Evolutionary conservation across 2,888 invertebrate species (phyloP).

Genomic region (Cephus rjabovi): DNA sequence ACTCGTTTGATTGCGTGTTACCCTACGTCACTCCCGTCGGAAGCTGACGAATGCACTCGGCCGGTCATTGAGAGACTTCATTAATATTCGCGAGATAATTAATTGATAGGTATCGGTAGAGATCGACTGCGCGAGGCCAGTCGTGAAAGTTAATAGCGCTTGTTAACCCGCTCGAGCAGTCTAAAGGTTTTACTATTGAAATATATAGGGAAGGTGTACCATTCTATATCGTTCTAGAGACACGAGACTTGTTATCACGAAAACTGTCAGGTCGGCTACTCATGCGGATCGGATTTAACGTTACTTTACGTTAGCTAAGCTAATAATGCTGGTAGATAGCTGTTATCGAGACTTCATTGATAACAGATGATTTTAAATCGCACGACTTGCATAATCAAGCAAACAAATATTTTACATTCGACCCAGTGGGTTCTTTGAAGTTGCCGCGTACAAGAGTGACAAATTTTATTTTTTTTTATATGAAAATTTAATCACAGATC

Average conservation of each 20-base stretch:
- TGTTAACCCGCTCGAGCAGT: constrained; percentile 37
- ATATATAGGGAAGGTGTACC: neutral
- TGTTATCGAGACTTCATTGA: neutral
- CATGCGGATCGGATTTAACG: neutral
- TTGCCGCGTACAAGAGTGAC: neutral
- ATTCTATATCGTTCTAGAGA: neutral
- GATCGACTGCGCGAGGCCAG: constrained; percentile 17
- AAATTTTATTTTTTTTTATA: neutral
- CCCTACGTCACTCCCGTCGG: neutral
- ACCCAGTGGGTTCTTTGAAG: neutral
- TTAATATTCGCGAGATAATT: constrained; percentile 45
- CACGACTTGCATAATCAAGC: neutral
- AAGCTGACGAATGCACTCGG: neutral
- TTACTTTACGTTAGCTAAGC: neutral
- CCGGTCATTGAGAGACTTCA: constrained; percentile 30
- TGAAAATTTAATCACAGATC: neutral
- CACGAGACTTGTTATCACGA: neutral
- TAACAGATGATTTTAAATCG: neutral
- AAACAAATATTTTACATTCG: neutral
- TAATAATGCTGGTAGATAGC: neutral
- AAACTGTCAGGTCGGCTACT: neutral
- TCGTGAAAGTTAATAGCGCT: constrained; percentile 35
- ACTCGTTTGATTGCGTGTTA: neutral
- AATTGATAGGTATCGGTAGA: constrained; percentile 44
- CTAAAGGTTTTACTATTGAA: neutral